These are phyloP conservation scores for Drosophila emarginata DNA, from an alignment of 2,888 invertebrate species.

Conservation along the genomic window DNA sequence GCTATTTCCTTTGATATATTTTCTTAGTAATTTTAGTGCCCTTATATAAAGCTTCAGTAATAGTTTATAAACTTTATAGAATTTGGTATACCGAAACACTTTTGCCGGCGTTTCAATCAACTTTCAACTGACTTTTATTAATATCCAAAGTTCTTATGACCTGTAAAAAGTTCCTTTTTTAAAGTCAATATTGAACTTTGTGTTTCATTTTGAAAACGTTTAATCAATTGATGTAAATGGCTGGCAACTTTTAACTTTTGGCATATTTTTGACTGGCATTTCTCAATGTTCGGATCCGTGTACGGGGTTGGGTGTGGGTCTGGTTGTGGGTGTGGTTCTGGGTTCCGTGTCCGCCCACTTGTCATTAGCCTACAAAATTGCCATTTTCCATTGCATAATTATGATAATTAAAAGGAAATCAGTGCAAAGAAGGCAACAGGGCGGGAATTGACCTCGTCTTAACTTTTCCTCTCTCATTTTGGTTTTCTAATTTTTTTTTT, in stretches of 20 bases:
- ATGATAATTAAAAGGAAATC: conserved; percentile 72
- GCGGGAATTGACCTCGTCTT: conserved; percentile 32
- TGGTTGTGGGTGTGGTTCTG: not conserved
- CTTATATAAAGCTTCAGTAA: too few relatives aligned
- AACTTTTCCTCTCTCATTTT: not conserved
- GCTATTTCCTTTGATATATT: too few relatives aligned
- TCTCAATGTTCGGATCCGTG: not conserved
- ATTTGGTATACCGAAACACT: too few relatives aligned
- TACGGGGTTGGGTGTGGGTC: not conserved
- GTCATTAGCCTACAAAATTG: conserved; percentile 35
- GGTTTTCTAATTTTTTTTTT: not conserved
- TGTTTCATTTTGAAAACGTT: not conserved
- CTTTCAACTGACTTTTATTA: too few relatives aligned
- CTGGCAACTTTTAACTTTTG: not conserved
- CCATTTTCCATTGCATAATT: conserved; percentile 59
- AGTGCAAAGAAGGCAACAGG: conserved; percentile 21
- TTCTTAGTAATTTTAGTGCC: too few relatives aligned
- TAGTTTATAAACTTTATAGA: too few relatives aligned
- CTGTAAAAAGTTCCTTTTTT: too few relatives aligned
- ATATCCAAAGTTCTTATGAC: too few relatives aligned
- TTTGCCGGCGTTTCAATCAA: too few relatives aligned
- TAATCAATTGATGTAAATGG: not conserved
- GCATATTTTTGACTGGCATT: not conserved
- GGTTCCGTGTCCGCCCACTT: conserved; percentile 1
- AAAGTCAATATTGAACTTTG: not conserved